Conservation (phyloP, 92 coral and sea anemone species). For the Siderastrea radians region DNA sequence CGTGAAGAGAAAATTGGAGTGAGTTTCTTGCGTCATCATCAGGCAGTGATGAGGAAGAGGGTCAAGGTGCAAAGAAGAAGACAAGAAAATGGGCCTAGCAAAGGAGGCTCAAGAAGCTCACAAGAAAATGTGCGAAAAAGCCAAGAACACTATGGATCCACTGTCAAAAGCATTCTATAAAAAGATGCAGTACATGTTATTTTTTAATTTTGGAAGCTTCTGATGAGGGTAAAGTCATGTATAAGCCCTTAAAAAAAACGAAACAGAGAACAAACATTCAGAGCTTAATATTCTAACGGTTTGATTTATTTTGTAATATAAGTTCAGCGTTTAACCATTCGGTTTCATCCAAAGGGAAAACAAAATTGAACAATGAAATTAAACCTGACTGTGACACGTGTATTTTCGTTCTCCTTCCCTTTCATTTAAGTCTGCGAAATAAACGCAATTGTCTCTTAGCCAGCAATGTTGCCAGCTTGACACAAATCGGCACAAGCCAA, state of each 20-base stretch:
- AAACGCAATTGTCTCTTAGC: constrained; percentile 23
- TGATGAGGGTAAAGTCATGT: not conserved
- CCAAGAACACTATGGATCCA: constrained; percentile 50
- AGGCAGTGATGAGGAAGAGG: constrained; percentile 38
- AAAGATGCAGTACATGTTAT: constrained; percentile 13
- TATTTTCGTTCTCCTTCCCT: not conserved
- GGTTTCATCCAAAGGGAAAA: not conserved
- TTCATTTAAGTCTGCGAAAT: constrained; percentile 15
- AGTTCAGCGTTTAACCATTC: not conserved
- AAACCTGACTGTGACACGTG: not conserved
- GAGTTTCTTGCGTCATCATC: constrained; percentile 17
- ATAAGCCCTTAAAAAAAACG: not conserved
- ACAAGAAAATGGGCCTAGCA: constrained; percentile 26
- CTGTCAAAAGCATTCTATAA: constrained; percentile 29
- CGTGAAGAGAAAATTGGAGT: constrained; percentile 38
- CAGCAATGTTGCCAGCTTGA: constrained; percentile 25
- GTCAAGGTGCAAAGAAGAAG: constrained; percentile 19
- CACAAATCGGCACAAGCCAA: constrained; percentile 19
- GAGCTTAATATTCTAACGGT: not conserved
- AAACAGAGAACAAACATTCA: not conserved
- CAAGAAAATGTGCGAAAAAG: constrained; percentile 67
- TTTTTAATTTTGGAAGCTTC: not conserved
- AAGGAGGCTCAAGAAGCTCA: constrained; percentile 61
- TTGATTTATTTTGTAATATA: constrained; percentile 1
- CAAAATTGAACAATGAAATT: not conserved